Conservation (phyloP, 2,113 vertebrate genomes). For the Helogale parvula region DNA sequence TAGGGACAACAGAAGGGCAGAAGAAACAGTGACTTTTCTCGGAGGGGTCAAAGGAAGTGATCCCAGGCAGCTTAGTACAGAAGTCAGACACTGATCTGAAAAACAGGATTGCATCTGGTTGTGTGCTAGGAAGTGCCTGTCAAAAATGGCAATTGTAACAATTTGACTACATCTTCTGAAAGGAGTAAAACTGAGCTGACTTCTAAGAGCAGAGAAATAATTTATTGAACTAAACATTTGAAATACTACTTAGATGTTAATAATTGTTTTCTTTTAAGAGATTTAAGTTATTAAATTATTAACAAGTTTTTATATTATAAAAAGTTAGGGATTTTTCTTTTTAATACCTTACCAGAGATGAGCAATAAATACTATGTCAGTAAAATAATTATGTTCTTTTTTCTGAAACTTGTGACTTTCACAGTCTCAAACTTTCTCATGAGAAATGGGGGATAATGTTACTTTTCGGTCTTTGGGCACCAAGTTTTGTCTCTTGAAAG, state of each 20-base stretch:
- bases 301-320: constrained; percentile 15
- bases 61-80: neutral
- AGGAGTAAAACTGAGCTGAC: neutral
- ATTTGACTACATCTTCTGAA: neutral
- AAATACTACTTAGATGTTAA: neutral
- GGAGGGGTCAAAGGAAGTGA: neutral
- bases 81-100: neutral
- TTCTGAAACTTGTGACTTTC: constrained; percentile 23
- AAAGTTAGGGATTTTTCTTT: neutral
- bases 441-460: neutral
- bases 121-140: neutral
- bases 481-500: neutral
- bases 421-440: neutral
- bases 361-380: neutral
- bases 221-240: constrained; percentile 30
- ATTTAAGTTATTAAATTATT: constrained; percentile 10
- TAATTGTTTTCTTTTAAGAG: constrained; percentile 37
- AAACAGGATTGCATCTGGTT: neutral
- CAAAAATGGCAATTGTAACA: neutral
- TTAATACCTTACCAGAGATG: neutral
- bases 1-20: neutral
- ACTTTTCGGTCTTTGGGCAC: neutral
- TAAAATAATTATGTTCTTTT: constrained; percentile 41
- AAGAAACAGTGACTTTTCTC: neutral
- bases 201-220: constrained; percentile 8